phyloP scores from a whole-genome alignment of 2,113 vertebrate genomes.

The Astatotilapia flaviijosephi region DNA sequence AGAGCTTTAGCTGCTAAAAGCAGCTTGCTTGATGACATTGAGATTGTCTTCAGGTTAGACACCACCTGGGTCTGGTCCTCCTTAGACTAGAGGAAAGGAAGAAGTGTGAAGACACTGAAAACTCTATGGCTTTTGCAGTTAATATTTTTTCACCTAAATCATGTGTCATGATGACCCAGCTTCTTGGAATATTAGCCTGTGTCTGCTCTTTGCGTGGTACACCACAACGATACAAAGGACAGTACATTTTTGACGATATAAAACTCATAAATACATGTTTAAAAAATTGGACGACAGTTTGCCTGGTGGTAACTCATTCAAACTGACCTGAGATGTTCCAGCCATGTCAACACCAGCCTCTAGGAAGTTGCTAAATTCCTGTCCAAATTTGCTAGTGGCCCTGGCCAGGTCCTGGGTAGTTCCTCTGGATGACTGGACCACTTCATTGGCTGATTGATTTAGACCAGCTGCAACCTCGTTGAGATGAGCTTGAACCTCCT shows the following conservation, averaged over 20 bases:
- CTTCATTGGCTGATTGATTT: slow-evolving; percentile 93
- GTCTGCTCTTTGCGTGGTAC: neutral
- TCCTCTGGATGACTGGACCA: slow-evolving; percentile 90
- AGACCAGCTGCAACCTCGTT: slow-evolving; percentile 87
- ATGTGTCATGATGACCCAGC: neutral
- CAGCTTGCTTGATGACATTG: slow-evolving; percentile 97
- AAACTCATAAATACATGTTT: neutral
- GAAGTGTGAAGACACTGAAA: neutral
- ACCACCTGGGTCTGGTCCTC: slow-evolving; percentile 92
- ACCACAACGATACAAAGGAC: neutral
- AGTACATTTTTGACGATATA: neutral
- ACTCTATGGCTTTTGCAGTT: neutral
- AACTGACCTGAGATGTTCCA: slow-evolving; percentile 86
- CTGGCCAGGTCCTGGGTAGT: slow-evolving; percentile 89
- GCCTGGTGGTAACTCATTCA: neutral
- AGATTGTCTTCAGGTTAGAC: slow-evolving; percentile 96
- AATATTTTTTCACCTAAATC: neutral
- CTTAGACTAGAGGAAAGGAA: slow-evolving; percentile 74
- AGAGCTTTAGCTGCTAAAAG: slow-evolving; percentile 90
- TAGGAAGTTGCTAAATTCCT: slow-evolving; percentile 91
- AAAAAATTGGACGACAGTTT: neutral
- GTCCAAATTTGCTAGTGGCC: slow-evolving; percentile 90
- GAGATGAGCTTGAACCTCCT: slow-evolving; percentile 87
- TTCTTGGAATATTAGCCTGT: neutral
- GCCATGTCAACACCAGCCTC: slow-evolving; percentile 97